Conservation (phyloP, 1,140 invertebrate species). For the Megathymus violae region DNA sequence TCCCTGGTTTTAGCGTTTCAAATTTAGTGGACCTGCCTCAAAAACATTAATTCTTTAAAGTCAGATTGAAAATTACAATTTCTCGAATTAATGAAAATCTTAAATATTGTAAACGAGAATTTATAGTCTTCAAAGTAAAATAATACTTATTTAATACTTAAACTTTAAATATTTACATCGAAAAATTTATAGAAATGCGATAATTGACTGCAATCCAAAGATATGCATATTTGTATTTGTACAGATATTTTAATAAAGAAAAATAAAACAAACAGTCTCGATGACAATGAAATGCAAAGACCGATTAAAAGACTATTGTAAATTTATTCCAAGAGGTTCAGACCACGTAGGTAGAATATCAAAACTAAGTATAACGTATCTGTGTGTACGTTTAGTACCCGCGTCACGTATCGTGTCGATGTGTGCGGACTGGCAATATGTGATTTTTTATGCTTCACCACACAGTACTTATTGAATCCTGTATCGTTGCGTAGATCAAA, state of each 20-base stretch:
- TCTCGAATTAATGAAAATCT: no score
- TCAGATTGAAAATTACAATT: no score
- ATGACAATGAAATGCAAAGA: conserved; percentile 33
- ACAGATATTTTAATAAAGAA: conserved; percentile 30
- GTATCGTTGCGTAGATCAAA: conserved; percentile 57
- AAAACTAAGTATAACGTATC: conserved; percentile 45
- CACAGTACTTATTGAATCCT: conserved; percentile 72
- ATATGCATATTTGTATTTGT: conserved; percentile 11
- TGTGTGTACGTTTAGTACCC: conserved; percentile 48
- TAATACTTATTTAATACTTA: no score
- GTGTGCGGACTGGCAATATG: conserved; percentile 61
- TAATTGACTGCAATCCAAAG: conserved; percentile 20
- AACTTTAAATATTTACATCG: no score
- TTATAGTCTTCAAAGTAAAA: no score
- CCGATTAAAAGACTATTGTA: conserved; percentile 34
- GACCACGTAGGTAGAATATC: conserved; percentile 32
- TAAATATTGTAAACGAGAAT: no score
- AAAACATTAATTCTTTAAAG: no score
- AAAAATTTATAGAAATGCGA: no score
- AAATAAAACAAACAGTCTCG: conserved; percentile 34
- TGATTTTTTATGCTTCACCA: conserved; percentile 71
- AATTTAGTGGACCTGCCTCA: no score
- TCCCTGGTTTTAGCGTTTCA: no score
- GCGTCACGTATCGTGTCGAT: conserved; percentile 60
- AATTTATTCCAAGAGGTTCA: conserved; percentile 37